Base-by-base conservation (phyloP, 2,113 vertebrate species). In the Epinephelus moara region DNA sequence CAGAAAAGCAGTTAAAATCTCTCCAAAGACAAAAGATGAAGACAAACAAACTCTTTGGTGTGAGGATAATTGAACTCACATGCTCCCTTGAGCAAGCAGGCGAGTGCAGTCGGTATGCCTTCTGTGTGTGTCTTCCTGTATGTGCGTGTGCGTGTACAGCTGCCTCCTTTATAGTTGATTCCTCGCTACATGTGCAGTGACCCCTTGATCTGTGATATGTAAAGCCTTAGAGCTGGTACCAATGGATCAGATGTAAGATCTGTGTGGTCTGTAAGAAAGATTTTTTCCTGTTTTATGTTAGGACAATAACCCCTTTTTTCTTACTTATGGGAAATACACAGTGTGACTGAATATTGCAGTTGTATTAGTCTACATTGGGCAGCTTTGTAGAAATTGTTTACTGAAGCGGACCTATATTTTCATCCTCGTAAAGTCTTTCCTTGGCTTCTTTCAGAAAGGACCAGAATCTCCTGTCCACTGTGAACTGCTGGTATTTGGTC, bases 401-500 rank as follows among this genome's bases (percentile, higher is more conserved):
- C 27, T 68, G 12, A 50, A 33, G 18, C 6, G 1, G 15, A 33
- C 40, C 13, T 2, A 14, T 14, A 10, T 70, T n/a, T 75, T 57
- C 6, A 3, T 40, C 70, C 45, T 80, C 49, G 23, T 72, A 23
- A 59, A 66, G 19, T 64, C 13, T 73, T 75, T 70, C 30, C 63
- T 18, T 63, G 14, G 19, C 64, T 30, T 45, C 66, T 85, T 92
- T 23, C 87, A 99, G 98, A 93, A 99, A 99, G 87, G 98, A 99
- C 88, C 98, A 99, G 81, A 97, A 99, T 86, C 96, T 99, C 0
- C 94, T 99, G 27, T 99, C 98, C 2, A 97, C 98, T 0, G 97
- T 99, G 81, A 99, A 99, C 95, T 99, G 98, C 92, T 99, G 98
- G 98, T 99, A 99, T 92, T 93, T 99, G 95, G 97, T 99, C 7